These are phyloP conservation scores for Lucilia sericata DNA, from an alignment of 1,140 invertebrate species.

Conservation along the genomic window DNA sequence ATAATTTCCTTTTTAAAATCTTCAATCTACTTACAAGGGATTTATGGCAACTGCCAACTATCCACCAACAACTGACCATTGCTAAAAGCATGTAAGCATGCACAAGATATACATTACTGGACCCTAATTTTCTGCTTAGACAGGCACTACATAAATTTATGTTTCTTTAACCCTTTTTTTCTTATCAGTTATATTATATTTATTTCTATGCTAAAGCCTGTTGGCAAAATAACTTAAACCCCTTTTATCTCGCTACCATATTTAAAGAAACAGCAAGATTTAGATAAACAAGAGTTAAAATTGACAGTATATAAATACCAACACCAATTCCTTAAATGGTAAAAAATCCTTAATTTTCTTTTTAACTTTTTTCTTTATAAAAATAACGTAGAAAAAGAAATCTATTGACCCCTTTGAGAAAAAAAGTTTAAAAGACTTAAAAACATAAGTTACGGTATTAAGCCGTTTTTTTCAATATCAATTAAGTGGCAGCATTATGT, in stretches of 20 bases:
- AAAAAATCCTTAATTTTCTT: neutral
- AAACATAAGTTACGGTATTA: neutral
- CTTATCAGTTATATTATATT: conserved; percentile 21
- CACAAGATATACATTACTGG: neutral
- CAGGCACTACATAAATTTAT: conserved; percentile 23
- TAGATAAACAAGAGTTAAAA: neutral
- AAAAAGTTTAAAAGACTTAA: neutral
- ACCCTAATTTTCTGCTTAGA: conserved; percentile 29
- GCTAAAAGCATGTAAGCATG: neutral
- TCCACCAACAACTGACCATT: neutral
- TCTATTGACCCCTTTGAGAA: neutral
- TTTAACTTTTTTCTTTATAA: neutral
- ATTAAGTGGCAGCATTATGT: conserved; percentile 6
- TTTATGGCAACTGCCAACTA: neutral
- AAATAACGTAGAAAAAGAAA: too few species aligned
- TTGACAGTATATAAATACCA: conserved; percentile 6
- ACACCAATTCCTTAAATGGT: neutral
- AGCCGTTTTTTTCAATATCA: neutral
- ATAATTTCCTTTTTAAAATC: conserved; percentile 9
- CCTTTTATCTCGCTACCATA: neutral
- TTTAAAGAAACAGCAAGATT: neutral
- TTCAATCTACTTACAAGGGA: neutral
- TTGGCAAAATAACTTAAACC: neutral
- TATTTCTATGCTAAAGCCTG: neutral
- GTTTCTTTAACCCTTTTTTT: conserved; percentile 8